Conservation (phyloP, 2,113 vertebrate species). For the Carettochelys insculpta region DNA sequence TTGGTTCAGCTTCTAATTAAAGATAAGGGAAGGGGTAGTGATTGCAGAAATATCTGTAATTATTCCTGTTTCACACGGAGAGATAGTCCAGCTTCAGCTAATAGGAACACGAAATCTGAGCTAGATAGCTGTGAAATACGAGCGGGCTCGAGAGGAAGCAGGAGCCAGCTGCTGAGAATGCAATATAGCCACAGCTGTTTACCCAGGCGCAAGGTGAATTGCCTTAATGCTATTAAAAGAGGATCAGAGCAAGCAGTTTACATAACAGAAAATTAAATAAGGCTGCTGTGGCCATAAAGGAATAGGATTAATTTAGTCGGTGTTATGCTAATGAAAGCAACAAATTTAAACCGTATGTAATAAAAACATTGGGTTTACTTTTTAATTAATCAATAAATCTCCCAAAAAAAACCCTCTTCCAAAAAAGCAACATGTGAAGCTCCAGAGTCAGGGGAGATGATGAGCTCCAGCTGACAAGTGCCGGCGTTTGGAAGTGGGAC, state of each 20-base stretch:
- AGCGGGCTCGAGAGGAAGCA: neutral
- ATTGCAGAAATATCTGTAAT: neutral
- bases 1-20: neutral
- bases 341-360: neutral
- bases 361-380: neutral
- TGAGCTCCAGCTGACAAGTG: too few species aligned
- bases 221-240: neutral
- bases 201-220: neutral
- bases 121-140: neutral
- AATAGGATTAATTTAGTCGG: neutral
- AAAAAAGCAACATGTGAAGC: too few species aligned
- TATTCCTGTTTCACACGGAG: neutral
- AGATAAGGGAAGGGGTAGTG: neutral
- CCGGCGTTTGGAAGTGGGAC: neutral
- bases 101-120: neutral
- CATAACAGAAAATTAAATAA: neutral
- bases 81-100: neutral
- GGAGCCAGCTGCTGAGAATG: neutral
- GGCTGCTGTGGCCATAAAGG: neutral
- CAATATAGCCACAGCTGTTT: accelerated
- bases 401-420: neutral
- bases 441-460: neutral
- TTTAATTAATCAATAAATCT: conserved; percentile 7
- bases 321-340: neutral
- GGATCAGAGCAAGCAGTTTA: neutral